Base-by-base conservation (phyloP, 2,888 invertebrate genomes). In the Drosophila phalerata region DNA sequence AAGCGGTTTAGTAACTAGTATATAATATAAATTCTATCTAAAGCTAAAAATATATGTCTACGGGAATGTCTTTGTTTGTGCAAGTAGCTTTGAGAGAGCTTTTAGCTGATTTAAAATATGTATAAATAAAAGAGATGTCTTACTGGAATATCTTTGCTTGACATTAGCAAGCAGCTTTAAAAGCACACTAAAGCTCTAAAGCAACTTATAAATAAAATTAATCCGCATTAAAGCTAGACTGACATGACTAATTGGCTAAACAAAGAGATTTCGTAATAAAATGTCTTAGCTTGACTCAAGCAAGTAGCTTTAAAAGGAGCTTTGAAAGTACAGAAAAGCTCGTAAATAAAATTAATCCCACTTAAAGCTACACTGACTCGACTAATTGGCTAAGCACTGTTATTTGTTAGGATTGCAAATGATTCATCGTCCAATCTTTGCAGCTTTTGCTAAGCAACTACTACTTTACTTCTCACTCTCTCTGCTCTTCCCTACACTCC, bases 381-480 rank as follows among this genome's bases (percentile, higher is more conserved):
- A 60, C 53, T 70, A 71, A 64, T 72, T 66, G 45, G 55, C 47
- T 71, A 42, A 64, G 28, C 38, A 48, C 25, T 15, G 15, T 32
- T 53, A 58, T 69, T 70, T 49, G 37, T 57, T 30, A 32, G 45
- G 11, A 48, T 51, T 34, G 28, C 28, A 32, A 6, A 19, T 62
- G 62, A 62, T 58, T 58, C 53, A 55, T 67, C 25, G 11, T 6
- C 22, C 34, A 22, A 53, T 51, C 53, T 61, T 48, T 49, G 51
- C n/a, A 61, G 51, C 19, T 34, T n/a, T 55, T 15, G 10, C 19
- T 32, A 49, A 3, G 25, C 52, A 47, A 73, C 45, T 57, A 52
- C 77, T 70, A 76, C 15, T 64, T 28, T 13, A 25, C 30, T 19
- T 42, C 10, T n/a, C 9, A 25, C 13, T n/a, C 25, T 28, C 13